Evolutionary conservation across 2,888 invertebrate species (phyloP), one percentile per base, ranked within the genome.

Genomic region (Maniola hyperantus): DNA sequence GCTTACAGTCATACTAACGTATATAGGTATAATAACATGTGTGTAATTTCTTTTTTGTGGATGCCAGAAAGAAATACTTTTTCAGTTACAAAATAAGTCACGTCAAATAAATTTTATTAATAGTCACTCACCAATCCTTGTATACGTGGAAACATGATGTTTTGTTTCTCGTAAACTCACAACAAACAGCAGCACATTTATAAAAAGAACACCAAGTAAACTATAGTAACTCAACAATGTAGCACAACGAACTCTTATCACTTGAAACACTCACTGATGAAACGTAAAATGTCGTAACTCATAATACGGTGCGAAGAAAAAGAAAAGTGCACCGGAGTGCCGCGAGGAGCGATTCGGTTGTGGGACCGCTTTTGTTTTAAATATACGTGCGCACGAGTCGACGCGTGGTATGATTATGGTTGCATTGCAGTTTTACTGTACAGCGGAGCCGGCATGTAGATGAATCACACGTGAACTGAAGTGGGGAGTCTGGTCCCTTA

Each of bases 71-170:
- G n/a, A n/a, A n/a, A n/a, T n/a, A n/a, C n/a, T n/a, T n/a, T n/a
- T n/a, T n/a, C n/a, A n/a, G n/a, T n/a, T n/a, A n/a, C n/a, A n/a
- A 26, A 26, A 26, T 26, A 26, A 26, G 26, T 26, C 26, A 39
- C 0, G 11, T 36, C 11, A 34, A 50, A 54, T 51, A 58, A 62
- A 36, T 54, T 64, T n/a, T 64, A 53, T 63, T 8, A 48, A 8
- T 18, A 48, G 15, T 18, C 4, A 85, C 91, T 85, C 72, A 92
- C 91, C 91, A 92, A 78, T 79, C 91, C 91, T 74, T 92, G 91
- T 74, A 91, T 89, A 85, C 89, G 87, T 51, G 91, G 91, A 81
- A 92, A 91, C 91, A 92, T 92, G 73, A 80, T 87, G 61, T 34
- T 72, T 80, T 86, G 51, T 42, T 6, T 42, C 54, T 60, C 65